Percentiles rank a stretch among this genome's conserved stretches.
Evolutionary conservation across 2,113 vertebrate genomes (phyloP).

Genomic region (Marmota monax): DNA sequence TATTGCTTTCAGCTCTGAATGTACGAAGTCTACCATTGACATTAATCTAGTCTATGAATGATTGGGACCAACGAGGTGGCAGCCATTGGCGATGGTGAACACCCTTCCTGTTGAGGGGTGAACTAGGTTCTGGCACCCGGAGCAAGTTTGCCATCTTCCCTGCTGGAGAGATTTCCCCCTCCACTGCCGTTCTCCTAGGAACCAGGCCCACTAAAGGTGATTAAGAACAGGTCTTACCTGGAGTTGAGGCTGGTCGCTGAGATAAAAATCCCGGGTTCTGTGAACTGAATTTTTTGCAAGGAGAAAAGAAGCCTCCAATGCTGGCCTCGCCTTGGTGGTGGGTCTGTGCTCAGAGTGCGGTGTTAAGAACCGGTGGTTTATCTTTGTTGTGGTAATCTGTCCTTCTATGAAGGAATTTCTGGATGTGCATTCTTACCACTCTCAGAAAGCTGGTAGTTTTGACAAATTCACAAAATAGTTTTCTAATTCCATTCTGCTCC

Average conservation of each 20-base stretch:
- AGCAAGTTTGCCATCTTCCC: not conserved
- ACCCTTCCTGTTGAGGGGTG: not conserved
- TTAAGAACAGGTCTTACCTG: constrained; percentile 72
- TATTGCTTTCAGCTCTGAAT: not conserved
- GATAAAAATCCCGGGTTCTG: constrained; percentile 64
- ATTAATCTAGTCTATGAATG: not conserved
- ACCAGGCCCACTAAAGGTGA: constrained; percentile 55
- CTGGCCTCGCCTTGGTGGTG: not conserved
- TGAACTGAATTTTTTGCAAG: constrained; percentile 45
- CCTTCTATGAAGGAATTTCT: constrained; percentile 67
- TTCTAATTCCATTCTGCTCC: constrained; percentile 76
- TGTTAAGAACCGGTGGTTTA: constrained; percentile 54
- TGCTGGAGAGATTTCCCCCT: constrained; percentile 48
- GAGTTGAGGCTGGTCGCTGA: constrained; percentile 29
- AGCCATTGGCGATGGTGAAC: not conserved
- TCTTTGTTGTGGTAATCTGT: constrained; percentile 43
- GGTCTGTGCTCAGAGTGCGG: not conserved
- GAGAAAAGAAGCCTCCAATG: constrained; percentile 32
- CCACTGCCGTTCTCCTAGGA: constrained; percentile 49
- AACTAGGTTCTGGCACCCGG: not conserved
- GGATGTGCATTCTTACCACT: constrained; percentile 61
- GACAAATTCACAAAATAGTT: constrained; percentile 79
- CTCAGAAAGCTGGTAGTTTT: constrained; percentile 66
- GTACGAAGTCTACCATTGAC: not conserved
- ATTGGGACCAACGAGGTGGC: not conserved